These are phyloP conservation scores for Diabrotica undecimpunctata DNA, from an alignment of 1,140 invertebrate species.

Conservation along the genomic window DNA sequence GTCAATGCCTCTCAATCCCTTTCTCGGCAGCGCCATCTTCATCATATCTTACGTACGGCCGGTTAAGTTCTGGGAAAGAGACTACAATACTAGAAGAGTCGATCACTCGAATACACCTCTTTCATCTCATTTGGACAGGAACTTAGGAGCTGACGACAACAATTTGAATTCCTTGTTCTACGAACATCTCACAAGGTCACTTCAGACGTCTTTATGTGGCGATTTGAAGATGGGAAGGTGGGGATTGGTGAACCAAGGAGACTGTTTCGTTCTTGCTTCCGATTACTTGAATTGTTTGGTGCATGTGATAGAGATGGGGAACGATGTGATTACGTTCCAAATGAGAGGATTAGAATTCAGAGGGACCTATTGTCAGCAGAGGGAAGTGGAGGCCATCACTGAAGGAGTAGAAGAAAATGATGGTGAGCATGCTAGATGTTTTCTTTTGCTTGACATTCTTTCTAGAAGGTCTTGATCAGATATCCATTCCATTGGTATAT, in stretches of 20 bases:
- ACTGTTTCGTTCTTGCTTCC: slow-evolving; percentile 96
- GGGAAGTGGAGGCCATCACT: slow-evolving; percentile 95
- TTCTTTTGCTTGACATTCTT: no score
- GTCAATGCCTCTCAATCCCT: slow-evolving; percentile 87
- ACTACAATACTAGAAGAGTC: slow-evolving; percentile 95
- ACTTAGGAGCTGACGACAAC: slow-evolving; percentile 95
- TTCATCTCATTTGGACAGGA: slow-evolving; percentile 91
- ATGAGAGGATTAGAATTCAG: slow-evolving; percentile 95
- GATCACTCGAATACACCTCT: slow-evolving; percentile 97
- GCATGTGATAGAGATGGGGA: slow-evolving; percentile 97
- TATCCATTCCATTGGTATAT: no score
- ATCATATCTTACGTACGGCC: slow-evolving; percentile 95
- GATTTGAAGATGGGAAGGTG: slow-evolving; percentile 87
- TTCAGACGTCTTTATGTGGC: slow-evolving; percentile 94
- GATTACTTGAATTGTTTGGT: slow-evolving; percentile 97
- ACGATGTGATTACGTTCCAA: slow-evolving; percentile 98
- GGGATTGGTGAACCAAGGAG: slow-evolving; percentile 88
- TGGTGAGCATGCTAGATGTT: slow-evolving; percentile 52
- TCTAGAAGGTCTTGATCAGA: no score
- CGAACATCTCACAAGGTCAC: slow-evolving; percentile 91
- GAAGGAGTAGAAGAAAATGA: slow-evolving; percentile 94
- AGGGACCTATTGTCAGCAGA: slow-evolving; percentile 98
- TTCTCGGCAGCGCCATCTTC: slow-evolving; percentile 93
- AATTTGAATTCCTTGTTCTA: slow-evolving; percentile 99
- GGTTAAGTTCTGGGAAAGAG: slow-evolving; percentile 98